Evolutionary conservation across 2,797 vertebrate genomes (phyloP), one percentile per base, ranked within the genome.

Genomic region (Enteromius radiatus): DNA sequence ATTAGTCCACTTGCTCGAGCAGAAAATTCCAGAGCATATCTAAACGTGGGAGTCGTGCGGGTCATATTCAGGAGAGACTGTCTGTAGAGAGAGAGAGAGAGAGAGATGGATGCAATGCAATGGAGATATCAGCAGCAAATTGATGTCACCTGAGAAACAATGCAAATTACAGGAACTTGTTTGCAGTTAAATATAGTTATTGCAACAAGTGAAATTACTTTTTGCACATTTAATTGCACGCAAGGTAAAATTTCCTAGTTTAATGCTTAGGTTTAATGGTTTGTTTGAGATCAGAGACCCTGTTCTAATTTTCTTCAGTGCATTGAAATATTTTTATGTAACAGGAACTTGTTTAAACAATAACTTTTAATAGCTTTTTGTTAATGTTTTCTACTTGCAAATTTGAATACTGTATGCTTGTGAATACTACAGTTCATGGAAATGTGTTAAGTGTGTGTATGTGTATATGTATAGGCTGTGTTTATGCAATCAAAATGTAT

Each of bases 1-100:
- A 97, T 98, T 97, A 98, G 95, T 97, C 95, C 96, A 97, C 96
- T 97, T 92, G 95, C 96, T 96, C 95, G 91, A 96, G 97, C 97
- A 96, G 96, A 97, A 98, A 92, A 94, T 93, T 89, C 83, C 87
- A 88, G 92, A 92, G 92, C 92, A 94, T 94, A 97, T 98, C 97
- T 97, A 96, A 98, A 78, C 96, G 95, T 95, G 94, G 95, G 96
- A 95, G 94, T 94, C 95, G 96, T 96, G 95, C 92, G 89, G 91
- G 88, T 95, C 95, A 95, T 91, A 88, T 93, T 93, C 93, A 93
- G 94, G 93, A 86, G 93, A 95, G 89, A 93, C 93, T 93, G 91
- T 91, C 92, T 95, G 94, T 93, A 93, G 91, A 93, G 94, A 90
- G 91, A 91, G 91, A 91, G 89, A 90, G 84, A 85, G 91, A 87